Evolutionary conservation across 2,888 invertebrate species (phyloP), one percentile per base, ranked within the genome.

Genomic region (Plagodis pulveraria): DNA sequence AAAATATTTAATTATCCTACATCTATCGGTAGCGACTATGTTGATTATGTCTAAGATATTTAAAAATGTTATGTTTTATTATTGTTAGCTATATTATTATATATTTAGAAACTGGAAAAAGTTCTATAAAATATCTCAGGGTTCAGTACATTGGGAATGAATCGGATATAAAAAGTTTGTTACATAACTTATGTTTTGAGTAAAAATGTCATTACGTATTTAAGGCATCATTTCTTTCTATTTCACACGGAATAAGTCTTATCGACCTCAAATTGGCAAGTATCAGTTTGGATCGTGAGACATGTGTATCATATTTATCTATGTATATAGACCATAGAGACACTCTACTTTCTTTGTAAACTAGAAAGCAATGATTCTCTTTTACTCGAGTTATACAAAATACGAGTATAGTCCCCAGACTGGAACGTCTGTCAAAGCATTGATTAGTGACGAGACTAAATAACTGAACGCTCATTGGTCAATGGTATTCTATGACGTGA

Each of bases 71-170:
- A 66, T 69, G 62, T 70, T 67, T 41, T 40, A 40, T 64, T 66
- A 72, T 63, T 63, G 69, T 69, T 69, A 55, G 70, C 66, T 73
- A 73, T 66, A 66, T 70, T 35, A 35, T 11, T 49, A 49, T 40
- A 66, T 72, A 65, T 66, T 65, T 65, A 72, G 70, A 71, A 65
- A 70, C 76, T 65, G 74, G 74, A 79, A 83, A 83, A 83, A 78
- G 70, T 77, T 76, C 81, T 83, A 82, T 78, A 83, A 84, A 84
- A 84, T 81, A 80, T 76, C 66, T 65, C 67, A 67, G 41, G 74
- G 71, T 63, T 71, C 70, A 73, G 70, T 73, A 70, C 70, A 71
- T 73, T 70, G 70, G 66, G 62, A 53, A 61, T 65, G 70, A 58
- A 65, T 69, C 10, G 58, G 69, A 71, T 77, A 74, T 74, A 74